These are phyloP conservation scores for Setophaga kirtlandii DNA, from an alignment of 2,113 vertebrate genomes.

Conservation along the genomic window DNA sequence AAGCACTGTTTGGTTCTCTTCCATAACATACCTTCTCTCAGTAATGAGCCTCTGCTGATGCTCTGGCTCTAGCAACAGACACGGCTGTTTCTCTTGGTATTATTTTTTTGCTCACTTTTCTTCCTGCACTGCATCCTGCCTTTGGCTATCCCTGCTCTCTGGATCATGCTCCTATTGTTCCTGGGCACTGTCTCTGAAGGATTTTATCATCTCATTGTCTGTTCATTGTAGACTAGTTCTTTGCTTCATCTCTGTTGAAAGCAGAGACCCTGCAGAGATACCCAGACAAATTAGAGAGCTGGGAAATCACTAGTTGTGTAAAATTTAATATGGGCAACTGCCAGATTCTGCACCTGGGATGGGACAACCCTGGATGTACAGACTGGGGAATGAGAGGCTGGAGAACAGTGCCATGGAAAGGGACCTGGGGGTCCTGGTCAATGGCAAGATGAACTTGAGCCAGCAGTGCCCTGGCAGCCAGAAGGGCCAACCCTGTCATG, in stretches of 20 bases:
- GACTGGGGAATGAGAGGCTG: accelerated
- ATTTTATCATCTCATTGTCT: background rate
- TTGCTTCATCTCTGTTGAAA: background rate
- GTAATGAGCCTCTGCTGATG: background rate
- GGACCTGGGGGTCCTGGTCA: accelerated
- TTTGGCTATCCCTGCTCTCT: background rate
- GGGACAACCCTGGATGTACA: background rate
- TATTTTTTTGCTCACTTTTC: background rate
- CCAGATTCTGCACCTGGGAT: background rate
- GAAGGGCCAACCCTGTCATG: accelerated
- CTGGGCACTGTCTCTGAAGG: background rate
- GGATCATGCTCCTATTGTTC: background rate
- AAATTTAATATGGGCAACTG: background rate
- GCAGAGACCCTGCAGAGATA: background rate
- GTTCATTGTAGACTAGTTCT: background rate
- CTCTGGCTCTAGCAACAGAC: background rate
- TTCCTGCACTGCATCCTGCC: background rate
- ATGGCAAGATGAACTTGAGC: accelerated
- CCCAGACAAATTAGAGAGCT: background rate
- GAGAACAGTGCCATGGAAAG: background rate
- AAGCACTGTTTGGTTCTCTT: background rate
- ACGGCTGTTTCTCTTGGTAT: background rate
- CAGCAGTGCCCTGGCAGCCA: background rate
- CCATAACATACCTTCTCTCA: background rate
- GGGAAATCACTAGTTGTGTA: background rate